phyloP scores from a whole-genome alignment of 2,113 vertebrate species.

The Crotalus tigris region DNA sequence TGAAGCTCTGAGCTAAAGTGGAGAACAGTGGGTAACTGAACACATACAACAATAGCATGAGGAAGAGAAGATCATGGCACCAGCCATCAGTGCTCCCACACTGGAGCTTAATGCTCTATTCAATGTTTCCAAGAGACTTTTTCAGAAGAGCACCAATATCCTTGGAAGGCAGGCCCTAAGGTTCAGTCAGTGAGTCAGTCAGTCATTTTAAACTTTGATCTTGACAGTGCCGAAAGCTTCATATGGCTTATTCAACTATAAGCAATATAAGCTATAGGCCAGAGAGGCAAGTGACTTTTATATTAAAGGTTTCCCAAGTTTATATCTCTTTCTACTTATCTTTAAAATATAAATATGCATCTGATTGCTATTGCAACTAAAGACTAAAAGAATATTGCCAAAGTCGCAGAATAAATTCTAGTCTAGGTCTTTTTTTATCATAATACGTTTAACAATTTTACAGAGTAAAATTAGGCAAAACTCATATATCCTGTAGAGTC shows the following conservation, averaged over 20 bases:
- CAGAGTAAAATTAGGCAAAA: background rate
- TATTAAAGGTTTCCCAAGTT: background rate
- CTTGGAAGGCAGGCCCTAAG: background rate
- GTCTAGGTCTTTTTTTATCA: background rate
- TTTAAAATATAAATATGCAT: background rate
- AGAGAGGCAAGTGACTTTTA: background rate
- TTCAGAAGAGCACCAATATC: background rate
- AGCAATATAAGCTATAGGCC: background rate
- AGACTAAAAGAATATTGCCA: background rate
- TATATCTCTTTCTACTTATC: background rate
- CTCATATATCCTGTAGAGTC: background rate
- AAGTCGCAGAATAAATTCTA: background rate
- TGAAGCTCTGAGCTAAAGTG: background rate
- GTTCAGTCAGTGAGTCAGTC: no score
- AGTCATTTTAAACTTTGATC: background rate
- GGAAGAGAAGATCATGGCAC: background rate
- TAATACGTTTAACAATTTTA: background rate
- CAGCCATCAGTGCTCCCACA: background rate
- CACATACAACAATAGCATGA: background rate
- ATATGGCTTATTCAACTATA: background rate
- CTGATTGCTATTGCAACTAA: background rate
- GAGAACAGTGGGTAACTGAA: background rate
- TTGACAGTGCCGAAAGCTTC: background rate
- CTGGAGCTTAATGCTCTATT: background rate
- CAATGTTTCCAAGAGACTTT: background rate